phyloP scores from a whole-genome alignment of 2,113 vertebrate species.

The Syrmaticus mikado region DNA sequence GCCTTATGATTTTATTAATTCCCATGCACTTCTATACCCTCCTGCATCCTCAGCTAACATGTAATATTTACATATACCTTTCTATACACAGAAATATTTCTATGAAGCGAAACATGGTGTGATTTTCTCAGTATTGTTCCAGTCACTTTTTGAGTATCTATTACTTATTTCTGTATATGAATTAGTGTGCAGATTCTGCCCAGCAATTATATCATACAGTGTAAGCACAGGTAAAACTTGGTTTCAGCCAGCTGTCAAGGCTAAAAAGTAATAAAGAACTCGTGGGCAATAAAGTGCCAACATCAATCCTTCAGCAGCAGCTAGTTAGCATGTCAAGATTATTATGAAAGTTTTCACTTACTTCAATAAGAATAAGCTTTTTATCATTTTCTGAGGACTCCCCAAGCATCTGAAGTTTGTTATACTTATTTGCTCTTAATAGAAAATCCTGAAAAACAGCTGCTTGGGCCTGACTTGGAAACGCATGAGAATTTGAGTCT shows the following conservation, averaged over 20 bases:
- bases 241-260: background rate
- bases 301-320: background rate
- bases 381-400: conserved; percentile 76
- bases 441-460: conserved; percentile 92
- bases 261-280: background rate
- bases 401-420: conserved; percentile 88
- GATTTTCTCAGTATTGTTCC: background rate
- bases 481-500: conserved; percentile 80
- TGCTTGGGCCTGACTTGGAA: conserved; percentile 83
- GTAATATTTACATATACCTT: rapidly evolving
- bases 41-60: background rate
- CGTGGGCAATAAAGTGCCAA: background rate
- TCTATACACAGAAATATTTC: rapidly evolving
- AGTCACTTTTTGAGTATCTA: background rate
- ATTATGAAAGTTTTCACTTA: conserved; percentile 66
- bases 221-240: background rate
- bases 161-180: background rate
- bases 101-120: background rate
- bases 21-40: background rate
- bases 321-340: background rate
- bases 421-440: conserved; percentile 93
- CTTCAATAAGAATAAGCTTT: conserved; percentile 94
- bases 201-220: background rate
- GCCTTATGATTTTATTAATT: background rate
- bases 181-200: background rate